Evolutionary conservation across 2,113 vertebrate genomes (phyloP), one percentile per base, ranked within the genome.

Genomic region (Axis porcinus): DNA sequence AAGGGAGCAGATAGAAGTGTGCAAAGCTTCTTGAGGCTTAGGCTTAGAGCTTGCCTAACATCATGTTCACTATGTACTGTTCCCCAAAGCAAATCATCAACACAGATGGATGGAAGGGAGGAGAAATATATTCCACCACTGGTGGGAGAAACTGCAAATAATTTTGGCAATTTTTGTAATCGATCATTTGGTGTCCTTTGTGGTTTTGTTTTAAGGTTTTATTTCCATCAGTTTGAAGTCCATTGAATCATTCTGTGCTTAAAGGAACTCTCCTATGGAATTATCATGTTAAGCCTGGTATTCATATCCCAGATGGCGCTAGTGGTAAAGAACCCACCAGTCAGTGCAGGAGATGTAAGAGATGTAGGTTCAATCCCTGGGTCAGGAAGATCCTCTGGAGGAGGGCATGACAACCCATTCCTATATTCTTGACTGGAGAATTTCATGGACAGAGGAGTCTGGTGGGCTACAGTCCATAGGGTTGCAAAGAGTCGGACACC

Each of bases 121-220:
- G 25, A 96, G 15, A 95, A 78, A 78, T 84, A 47, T n/a, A 43
- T 86, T 36, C 47, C 23, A 67, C 6, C 36, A 47, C 92, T 58
- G 15, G 84, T 33, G 14, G 47, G 36, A 93, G 47, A 91, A 93
- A 11, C 74, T 86, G 27, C 16, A 89, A 60, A 86, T 58, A 84
- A 88, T 85, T 86, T 45, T 54, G 33, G 23, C 40, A 86, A 15
- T 62, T 86, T 93, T 67, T 43, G 12, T 87, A 79, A 74, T 0
- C 2, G 40, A 64, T 5, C 16, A 30, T 79, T 84, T 90, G n/a
- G 27, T 60, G 4, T 40, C 33, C 13, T 57, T 93, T 89, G 54
- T 91, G 19, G 45, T 96, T 96, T 91, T 86, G 78, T 23, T 91
- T 86, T 89, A 86, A 86, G 16, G 25, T 17, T 82, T 96, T 97